phyloP scores from a whole-genome alignment of 2,113 vertebrate genomes.

The Paradisaea rubra region DNA sequence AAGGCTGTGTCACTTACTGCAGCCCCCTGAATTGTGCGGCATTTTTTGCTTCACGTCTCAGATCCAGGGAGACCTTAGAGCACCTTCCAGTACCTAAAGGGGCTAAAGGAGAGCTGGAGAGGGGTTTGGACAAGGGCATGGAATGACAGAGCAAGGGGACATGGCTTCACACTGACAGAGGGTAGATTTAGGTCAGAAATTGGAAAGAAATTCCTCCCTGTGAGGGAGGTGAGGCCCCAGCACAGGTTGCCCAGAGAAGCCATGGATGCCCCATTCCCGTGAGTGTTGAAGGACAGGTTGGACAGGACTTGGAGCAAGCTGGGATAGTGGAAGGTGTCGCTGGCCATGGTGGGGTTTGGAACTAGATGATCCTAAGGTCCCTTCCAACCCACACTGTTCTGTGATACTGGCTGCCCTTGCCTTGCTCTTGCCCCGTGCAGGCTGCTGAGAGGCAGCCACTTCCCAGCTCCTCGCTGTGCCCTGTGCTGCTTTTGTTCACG shows the following conservation, averaged over 20 bases:
- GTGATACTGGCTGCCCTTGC: not conserved
- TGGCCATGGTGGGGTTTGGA: not conserved
- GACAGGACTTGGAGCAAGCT: not conserved
- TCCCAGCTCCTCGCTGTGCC: not conserved
- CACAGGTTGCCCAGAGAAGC: not conserved
- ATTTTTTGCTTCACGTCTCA: rapidly evolving
- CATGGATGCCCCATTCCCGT: not conserved
- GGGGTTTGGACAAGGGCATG: not conserved
- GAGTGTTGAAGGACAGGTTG: not conserved
- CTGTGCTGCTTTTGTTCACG: not conserved
- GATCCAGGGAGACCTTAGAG: not conserved
- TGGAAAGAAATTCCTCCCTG: not conserved
- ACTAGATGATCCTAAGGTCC: not conserved
- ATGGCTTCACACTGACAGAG: not conserved
- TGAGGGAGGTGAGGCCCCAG: not conserved
- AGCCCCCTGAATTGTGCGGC: rapidly evolving
- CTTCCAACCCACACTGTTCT: not conserved
- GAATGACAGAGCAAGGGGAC: not conserved
- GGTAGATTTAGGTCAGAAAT: not conserved
- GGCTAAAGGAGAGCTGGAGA: not conserved
- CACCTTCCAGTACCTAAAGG: not conserved
- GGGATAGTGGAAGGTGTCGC: not conserved
- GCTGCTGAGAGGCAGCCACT: not conserved
- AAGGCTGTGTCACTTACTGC: not conserved
- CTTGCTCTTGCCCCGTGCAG: not conserved